These are phyloP conservation scores for Conus canariensis DNA, from an alignment of 2,888 invertebrate genomes.

Conservation along the genomic window DNA sequence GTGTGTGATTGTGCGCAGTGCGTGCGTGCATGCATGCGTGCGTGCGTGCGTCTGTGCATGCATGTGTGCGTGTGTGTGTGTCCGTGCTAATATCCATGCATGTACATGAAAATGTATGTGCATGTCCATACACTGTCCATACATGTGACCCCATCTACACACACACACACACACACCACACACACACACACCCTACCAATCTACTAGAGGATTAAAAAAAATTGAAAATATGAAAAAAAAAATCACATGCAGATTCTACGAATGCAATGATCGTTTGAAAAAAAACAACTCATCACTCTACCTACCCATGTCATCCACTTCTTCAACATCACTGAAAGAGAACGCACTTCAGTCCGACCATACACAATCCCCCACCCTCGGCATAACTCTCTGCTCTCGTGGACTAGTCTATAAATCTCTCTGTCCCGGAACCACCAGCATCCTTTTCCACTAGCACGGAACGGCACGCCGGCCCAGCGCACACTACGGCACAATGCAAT, in stretches of 20 bases:
- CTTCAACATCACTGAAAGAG: neutral
- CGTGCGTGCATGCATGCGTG: neutral
- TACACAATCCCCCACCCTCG: too few species aligned
- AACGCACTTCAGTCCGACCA: neutral
- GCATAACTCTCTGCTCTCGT: too few species aligned
- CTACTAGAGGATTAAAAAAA: too few species aligned
- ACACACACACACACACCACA: neutral
- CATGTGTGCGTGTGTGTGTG: too few species aligned
- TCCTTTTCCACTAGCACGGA: too few species aligned
- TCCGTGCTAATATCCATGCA: too few species aligned
- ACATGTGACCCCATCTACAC: neutral
- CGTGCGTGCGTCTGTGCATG: neutral
- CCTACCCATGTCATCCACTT: constrained; percentile 1
- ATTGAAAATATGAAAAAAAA: too few species aligned
- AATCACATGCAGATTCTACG: neutral
- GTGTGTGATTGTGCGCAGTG: neutral
- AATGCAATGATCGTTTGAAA: too few species aligned
- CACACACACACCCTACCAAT: neutral
- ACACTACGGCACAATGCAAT: neutral
- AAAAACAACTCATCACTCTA: neutral
- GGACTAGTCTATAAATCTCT: too few species aligned
- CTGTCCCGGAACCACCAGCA: too few species aligned
- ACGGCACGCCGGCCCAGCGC: neutral
- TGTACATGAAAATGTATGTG: neutral
- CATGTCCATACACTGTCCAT: too few species aligned